These are phyloP conservation scores for Pseudochaenichthys georgianus DNA, from an alignment of 2,797 vertebrate species.

Conservation along the genomic window DNA sequence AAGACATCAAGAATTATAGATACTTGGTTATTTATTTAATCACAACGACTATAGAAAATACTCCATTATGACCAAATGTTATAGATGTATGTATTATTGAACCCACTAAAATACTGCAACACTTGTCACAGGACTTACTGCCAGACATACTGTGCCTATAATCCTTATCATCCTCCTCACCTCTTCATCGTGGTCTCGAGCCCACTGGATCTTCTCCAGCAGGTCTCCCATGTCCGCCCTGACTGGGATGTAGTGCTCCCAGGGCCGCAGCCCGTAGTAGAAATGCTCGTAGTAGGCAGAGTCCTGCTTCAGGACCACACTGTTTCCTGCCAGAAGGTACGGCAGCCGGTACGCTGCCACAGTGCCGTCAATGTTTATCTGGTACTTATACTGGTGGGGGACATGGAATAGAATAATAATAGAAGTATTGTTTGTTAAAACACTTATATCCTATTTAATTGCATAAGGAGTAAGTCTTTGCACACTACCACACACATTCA, in stretches of 20 bases:
- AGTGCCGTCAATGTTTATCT: slow-evolving; percentile 96
- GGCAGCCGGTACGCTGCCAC: slow-evolving; percentile 97
- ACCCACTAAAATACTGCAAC: neutral
- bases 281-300: slow-evolving; percentile 98
- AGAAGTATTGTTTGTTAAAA: neutral
- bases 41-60: neutral
- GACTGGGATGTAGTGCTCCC: slow-evolving; percentile 96
- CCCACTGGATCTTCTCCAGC: slow-evolving; percentile 95
- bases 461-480: neutral
- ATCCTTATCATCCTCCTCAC: slow-evolving; percentile 72
- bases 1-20: slow-evolving; percentile 15
- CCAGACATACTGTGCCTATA: neutral
- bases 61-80: neutral
- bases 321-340: slow-evolving; percentile 94
- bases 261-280: slow-evolving; percentile 91
- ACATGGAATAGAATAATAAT: slow-evolving; percentile 8
- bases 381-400: slow-evolving; percentile 93
- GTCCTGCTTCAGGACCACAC: slow-evolving; percentile 96
- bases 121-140: neutral
- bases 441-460: neutral
- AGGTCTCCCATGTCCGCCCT: slow-evolving; percentile 93
- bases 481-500: neutral
- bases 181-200: slow-evolving; percentile 93
- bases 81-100: neutral
- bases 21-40: neutral